Evolutionary conservation across 2,888 invertebrate species (phyloP).

Genomic region (Cataglyphis cursor): DNA sequence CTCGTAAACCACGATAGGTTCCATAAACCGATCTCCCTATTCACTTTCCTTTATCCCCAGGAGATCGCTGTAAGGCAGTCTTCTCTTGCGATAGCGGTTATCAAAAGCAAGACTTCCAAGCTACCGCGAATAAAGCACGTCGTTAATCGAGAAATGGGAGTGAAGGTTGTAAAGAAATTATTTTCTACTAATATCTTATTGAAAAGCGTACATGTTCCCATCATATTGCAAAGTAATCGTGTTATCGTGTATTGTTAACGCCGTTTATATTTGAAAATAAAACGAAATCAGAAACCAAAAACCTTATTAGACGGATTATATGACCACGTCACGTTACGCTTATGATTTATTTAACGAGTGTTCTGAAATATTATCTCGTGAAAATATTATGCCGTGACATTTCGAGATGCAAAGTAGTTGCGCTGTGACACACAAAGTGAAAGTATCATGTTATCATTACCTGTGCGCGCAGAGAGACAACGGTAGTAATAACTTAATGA

Average conservation of each 20-base stretch:
- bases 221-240: neutral
- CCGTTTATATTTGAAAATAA: neutral
- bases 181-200: neutral
- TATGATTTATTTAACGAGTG: neutral
- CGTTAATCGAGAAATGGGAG: conserved; percentile 28
- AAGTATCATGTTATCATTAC: neutral
- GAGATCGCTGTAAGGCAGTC: conserved; percentile 8
- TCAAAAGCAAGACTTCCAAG: neutral
- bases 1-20: conserved; percentile 14
- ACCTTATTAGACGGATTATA: neutral
- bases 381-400: neutral
- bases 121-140: neutral
- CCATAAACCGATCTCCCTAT: conserved; percentile 27
- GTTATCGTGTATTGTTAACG: neutral
- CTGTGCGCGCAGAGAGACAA: neutral
- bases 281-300: neutral
- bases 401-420: neutral
- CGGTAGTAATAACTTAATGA: neutral
- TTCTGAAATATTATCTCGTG: conserved; percentile 1
- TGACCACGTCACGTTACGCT: neutral
- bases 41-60: conserved; percentile 19
- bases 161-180: conserved; percentile 1
- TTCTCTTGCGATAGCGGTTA: neutral
- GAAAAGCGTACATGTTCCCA: neutral
- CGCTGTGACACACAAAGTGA: neutral